Evolutionary conservation across 2,888 invertebrate genomes (phyloP).

Genomic region (Leucophora obtusa): DNA sequence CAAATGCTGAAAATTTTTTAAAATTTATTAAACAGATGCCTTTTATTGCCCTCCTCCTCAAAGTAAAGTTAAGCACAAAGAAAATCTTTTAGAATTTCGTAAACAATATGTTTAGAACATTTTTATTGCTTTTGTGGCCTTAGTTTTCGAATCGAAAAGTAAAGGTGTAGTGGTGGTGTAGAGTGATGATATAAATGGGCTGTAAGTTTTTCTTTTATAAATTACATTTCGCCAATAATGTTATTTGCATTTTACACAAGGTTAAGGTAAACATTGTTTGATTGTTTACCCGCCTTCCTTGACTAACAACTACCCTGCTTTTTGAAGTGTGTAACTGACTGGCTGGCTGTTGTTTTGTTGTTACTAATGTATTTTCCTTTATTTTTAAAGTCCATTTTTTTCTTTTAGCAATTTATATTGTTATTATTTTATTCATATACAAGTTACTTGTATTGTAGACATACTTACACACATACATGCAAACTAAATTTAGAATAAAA

Average conservation of each 20-base stretch:
- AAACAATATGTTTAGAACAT: not conserved
- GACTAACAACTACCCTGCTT: not conserved
- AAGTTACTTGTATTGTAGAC: not conserved
- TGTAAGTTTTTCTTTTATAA: not conserved
- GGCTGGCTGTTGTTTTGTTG: not conserved
- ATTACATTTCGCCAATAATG: not conserved
- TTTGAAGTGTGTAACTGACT: not conserved
- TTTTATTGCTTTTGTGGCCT: not conserved
- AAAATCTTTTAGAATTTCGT: not conserved
- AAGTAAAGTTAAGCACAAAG: no score
- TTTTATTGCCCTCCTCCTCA: no score
- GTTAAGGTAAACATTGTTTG: constrained; percentile 7
- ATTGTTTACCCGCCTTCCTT: not conserved
- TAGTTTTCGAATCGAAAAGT: not conserved
- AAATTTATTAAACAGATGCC: no score
- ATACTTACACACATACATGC: not conserved
- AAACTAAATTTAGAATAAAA: constrained; percentile 21
- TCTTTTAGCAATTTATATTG: constrained; percentile 10
- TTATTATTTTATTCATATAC: constrained; percentile 9
- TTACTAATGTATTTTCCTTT: not conserved
- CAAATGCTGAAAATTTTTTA: no score
- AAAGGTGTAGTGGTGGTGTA: not conserved
- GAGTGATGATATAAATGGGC: not conserved
- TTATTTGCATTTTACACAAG: constrained; percentile 6
- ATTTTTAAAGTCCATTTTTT: not conserved